phyloP scores from a whole-genome alignment of 2,113 vertebrate species.

The Hepsetus odoe region DNA sequence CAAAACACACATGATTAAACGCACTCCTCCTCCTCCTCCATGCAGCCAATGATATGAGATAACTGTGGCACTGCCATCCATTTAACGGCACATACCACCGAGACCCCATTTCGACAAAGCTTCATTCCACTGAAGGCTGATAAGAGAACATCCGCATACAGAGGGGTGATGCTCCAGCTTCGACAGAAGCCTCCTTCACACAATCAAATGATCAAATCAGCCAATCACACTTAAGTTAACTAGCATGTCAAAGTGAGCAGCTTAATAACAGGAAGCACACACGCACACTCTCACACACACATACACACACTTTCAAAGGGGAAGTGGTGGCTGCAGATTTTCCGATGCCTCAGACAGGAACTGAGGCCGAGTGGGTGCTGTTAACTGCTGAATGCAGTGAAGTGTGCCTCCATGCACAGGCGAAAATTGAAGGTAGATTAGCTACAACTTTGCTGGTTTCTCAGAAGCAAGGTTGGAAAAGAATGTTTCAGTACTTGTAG shows the following conservation, averaged over 20 bases:
- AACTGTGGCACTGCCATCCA: neutral
- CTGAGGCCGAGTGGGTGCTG: conserved; percentile 28
- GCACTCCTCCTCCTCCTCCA: neutral
- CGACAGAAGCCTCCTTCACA: neutral
- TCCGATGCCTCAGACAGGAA: conserved; percentile 59
- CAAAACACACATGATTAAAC: neutral
- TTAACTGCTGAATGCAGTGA: neutral
- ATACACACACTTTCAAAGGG: conserved; percentile 53
- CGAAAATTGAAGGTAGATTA: neutral
- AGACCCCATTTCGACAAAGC: neutral
- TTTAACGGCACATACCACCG: neutral
- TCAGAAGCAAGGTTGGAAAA: neutral
- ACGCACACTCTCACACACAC: conserved; percentile 43
- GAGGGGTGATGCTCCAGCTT: neutral
- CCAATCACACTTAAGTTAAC: neutral
- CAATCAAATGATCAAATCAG: conserved; percentile 15
- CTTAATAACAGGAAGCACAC: conserved; percentile 44
- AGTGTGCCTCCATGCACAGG: neutral
- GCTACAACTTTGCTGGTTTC: neutral
- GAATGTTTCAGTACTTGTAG: neutral
- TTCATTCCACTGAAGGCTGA: neutral
- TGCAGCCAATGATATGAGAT: neutral
- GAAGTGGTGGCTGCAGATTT: conserved; percentile 58
- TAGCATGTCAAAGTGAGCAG: neutral
- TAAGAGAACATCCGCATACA: neutral